Conservation (phyloP, 1,140 invertebrate species). For the Chrysoperla carnea region DNA sequence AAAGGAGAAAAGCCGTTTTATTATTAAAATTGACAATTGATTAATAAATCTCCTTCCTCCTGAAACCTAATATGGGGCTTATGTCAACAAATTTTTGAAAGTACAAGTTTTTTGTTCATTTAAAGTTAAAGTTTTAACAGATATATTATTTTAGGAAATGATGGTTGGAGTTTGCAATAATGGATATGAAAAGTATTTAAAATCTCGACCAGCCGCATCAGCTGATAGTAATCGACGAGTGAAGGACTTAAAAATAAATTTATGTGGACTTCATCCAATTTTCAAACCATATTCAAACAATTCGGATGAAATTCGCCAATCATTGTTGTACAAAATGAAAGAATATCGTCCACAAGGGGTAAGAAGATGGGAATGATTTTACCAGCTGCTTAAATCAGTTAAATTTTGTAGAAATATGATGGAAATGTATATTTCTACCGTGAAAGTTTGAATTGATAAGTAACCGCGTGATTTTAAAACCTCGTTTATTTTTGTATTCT, state of each 20-base stretch:
- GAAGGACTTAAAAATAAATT: slow-evolving; percentile 39
- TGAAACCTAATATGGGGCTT: no score
- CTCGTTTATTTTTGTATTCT: no score
- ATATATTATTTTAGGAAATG: slow-evolving; percentile 32
- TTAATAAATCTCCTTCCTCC: no score
- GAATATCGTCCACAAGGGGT: slow-evolving; percentile 69
- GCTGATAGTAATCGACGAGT: slow-evolving; percentile 72
- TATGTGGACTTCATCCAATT: slow-evolving; percentile 37
- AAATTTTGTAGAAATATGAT: neutral
- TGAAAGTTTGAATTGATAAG: neutral
- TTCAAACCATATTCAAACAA: slow-evolving; percentile 22
- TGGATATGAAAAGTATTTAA: slow-evolving; percentile 79
- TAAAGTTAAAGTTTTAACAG: no score
- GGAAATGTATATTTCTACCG: neutral
- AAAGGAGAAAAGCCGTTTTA: no score
- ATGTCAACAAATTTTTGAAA: no score
- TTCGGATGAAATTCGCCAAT: slow-evolving; percentile 20
- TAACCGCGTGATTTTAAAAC: neutral
- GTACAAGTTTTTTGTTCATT: no score
- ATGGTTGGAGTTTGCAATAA: slow-evolving; percentile 65
- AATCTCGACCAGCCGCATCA: slow-evolving; percentile 71
- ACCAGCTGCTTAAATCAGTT: slow-evolving; percentile 1
- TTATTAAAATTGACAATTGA: neutral
- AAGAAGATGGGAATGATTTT: slow-evolving; percentile 24
- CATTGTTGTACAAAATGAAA: slow-evolving; percentile 60